Evolutionary conservation across 30 jellyfish, hydroid and myxozoan species (phyloP), one percentile per base, ranked within the genome.

Genomic region (Rhopilema esculentum): DNA sequence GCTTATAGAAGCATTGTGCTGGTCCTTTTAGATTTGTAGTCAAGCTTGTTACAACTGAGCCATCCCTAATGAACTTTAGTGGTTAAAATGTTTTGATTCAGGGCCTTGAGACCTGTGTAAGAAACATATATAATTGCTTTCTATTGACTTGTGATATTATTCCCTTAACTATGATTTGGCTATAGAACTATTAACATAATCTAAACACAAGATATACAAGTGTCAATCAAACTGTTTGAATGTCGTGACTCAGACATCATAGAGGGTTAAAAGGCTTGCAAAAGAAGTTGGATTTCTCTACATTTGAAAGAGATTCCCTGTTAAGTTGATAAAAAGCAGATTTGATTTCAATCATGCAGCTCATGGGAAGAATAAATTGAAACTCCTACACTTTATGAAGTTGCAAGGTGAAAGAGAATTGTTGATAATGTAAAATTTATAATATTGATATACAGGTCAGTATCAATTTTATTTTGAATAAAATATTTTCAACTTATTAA

Each of bases 211-310:
- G 57, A 40, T 40, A 40, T 40, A 40, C 57, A 40, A 40, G 57
- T 40, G 57, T 40, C 57, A 40, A 40, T 40, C 57, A 40, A 40
- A 40, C 57, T 40, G 57, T 40, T 40, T 40, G 57, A 40, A 40
- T 40, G 57, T 40, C 57, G 57, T 40, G 57, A 40, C 57, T 40
- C 57, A 40, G 57, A 40, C 57, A 40, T 40, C 57, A 40, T 28
- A 65, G 75, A 28, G 75, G 29, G 75, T 65, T 1, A 65, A 65
- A 65, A 65, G 40, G 30, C 75, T 65, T 65, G 75, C 75, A 1
- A 65, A 65, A 65, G 28, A 18, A 65, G 75, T 18, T 65, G 28
- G 29, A 28, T 65, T 65, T 65, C 40, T 65, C 75, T 65, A 65
- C 75, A 65, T 65, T 65, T 65, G 29, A 65, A 65, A 28, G 31